These are phyloP conservation scores for Tetramorium parvispinum DNA, from an alignment of 1,140 invertebrate genomes.

Conservation along the genomic window DNA sequence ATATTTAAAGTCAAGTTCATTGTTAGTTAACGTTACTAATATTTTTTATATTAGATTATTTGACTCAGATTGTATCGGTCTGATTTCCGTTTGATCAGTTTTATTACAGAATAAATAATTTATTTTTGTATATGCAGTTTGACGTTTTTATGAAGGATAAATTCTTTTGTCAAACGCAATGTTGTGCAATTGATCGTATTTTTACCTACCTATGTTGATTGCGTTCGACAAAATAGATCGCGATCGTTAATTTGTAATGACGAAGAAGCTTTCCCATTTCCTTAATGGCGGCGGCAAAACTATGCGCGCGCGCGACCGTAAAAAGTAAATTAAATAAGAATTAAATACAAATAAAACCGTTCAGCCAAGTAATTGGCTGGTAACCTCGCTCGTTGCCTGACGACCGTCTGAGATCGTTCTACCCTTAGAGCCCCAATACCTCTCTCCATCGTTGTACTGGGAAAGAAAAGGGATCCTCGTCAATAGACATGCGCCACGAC, in stretches of 20 bases:
- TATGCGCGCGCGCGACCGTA: constrained; percentile 73
- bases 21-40: neutral
- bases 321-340: constrained; percentile 86
- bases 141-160: neutral
- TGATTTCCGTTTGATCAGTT: neutral
- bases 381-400: constrained; percentile 71
- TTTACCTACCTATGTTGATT: constrained; percentile 44
- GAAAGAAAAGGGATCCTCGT: constrained; percentile 79
- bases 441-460: constrained; percentile 33
- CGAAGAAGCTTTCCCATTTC: constrained; percentile 78
- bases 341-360: constrained; percentile 86
- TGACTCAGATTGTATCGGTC: neutral
- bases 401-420: constrained; percentile 66
- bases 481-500: constrained; percentile 77
- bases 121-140: neutral
- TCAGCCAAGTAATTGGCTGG: constrained; percentile 85
- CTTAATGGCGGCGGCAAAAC: constrained; percentile 76
- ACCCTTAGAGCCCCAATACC: constrained; percentile 53
- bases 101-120: neutral
- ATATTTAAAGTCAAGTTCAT: neutral
- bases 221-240: neutral
- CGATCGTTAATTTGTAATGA: constrained; percentile 66
- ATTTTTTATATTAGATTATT: neutral
- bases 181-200: neutral
- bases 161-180: neutral